A percentile compares a stretch with the other conserved stretches of the same genome.
phyloP scores from a whole-genome alignment of 2,888 invertebrate genomes.

The Tiliacea citrago region DNA sequence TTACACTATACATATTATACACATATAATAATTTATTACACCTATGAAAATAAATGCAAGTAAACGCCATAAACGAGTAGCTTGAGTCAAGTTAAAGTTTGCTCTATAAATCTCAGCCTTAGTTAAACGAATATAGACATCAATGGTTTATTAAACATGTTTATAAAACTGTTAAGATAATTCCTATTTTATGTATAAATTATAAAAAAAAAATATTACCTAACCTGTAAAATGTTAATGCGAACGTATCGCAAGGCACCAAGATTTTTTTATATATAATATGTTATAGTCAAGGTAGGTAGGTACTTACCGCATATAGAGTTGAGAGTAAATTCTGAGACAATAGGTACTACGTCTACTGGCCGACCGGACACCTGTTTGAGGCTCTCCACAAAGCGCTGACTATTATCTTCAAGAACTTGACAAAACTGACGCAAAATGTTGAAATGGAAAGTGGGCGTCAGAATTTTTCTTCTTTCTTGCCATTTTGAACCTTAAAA shows the following conservation, averaged over 20 bases:
- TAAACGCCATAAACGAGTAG: not conserved
- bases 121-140: not conserved
- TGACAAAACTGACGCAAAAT: constrained; percentile 86
- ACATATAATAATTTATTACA: not conserved
- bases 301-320: constrained; percentile 91
- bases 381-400: constrained; percentile 80
- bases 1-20: too few relatives aligned
- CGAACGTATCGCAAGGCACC: not conserved
- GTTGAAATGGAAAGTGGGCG: constrained; percentile 92
- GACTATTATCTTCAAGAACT: constrained; percentile 85
- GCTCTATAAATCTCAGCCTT: too few relatives aligned
- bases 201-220: not conserved
- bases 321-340: constrained; percentile 90
- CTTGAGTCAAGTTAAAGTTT: not conserved
- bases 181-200: not conserved
- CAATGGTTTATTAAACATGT: not conserved
- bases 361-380: constrained; percentile 69
- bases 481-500: constrained; percentile 90
- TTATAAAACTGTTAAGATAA: not conserved
- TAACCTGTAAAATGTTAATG: not conserved
- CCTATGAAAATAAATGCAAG: not conserved
- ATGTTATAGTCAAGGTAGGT: not conserved
- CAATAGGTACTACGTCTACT: constrained; percentile 88
- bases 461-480: constrained; percentile 90
- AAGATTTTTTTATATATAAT: not conserved